A percentile compares a stretch with the other conserved stretches of the same genome.
Conservation (phyloP, 2,888 invertebrate genomes). For the Gari tellinella region DNA sequence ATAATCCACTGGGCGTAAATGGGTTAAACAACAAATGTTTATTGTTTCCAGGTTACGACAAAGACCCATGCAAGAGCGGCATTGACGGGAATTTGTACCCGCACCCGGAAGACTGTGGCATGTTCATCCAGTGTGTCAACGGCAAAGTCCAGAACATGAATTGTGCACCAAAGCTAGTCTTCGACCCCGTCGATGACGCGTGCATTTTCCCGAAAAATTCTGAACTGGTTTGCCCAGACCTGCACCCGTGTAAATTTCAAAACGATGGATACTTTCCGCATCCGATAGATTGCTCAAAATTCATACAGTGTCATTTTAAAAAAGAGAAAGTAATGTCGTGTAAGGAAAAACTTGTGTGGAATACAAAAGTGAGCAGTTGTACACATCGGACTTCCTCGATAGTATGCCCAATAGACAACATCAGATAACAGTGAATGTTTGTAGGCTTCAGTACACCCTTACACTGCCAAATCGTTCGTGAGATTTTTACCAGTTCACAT, state of each 20-base stretch:
- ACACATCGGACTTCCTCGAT: conserved; percentile 44
- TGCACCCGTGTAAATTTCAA: conserved; percentile 64
- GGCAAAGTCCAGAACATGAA: conserved; percentile 52
- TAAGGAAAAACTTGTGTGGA: conserved; percentile 64
- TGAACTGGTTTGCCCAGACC: conserved; percentile 66
- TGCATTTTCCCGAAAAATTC: conserved; percentile 62
- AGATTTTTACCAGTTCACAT: no score
- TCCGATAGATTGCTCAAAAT: conserved; percentile 71
- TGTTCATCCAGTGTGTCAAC: conserved; percentile 68
- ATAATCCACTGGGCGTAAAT: no score
- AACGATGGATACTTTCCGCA: conserved; percentile 72
- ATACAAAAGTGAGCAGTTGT: conserved; percentile 66
- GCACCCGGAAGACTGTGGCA: conserved; percentile 63
- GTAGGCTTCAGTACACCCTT: no score
- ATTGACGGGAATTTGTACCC: conserved; percentile 55
- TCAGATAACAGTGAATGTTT: conserved; percentile 1
- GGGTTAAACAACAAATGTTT: no score
- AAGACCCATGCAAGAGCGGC: conserved; percentile 56
- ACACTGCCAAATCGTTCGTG: no score
- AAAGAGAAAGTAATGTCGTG: conserved; percentile 64
- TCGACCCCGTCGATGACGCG: conserved; percentile 60
- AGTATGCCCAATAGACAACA: conserved; percentile 28
- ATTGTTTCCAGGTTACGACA: conserved; percentile 57
- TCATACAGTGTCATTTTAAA: conserved; percentile 70
- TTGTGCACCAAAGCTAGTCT: conserved; percentile 65